Evolutionary conservation across 2,888 invertebrate genomes (phyloP).

Genomic region (Epistrophella euchroma): DNA sequence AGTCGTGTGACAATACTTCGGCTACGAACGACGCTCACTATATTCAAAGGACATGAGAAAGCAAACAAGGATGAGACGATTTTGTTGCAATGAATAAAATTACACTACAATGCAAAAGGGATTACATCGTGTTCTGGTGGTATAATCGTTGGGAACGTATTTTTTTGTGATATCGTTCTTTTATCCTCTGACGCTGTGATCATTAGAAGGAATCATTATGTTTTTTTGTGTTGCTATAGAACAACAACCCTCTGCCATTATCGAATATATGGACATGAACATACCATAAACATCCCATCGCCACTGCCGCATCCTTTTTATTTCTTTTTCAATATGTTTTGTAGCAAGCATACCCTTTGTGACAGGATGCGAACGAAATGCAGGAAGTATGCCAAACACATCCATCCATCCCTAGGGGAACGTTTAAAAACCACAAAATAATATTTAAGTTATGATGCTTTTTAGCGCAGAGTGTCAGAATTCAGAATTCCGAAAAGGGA

Average conservation of each 20-base stretch:
- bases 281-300: constrained; percentile 64
- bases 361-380: constrained; percentile 38
- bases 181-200: constrained; percentile 44
- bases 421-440: constrained; percentile 71
- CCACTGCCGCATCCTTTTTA: constrained; percentile 67
- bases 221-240: neutral
- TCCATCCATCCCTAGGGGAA: constrained; percentile 54
- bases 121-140: constrained; percentile 67
- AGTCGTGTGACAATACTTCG: constrained; percentile 70
- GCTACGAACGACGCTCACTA: constrained; percentile 40
- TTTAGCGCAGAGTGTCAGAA: constrained; percentile 34
- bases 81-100: constrained; percentile 73
- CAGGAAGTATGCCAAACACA: constrained; percentile 38
- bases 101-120: constrained; percentile 45
- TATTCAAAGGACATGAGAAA: constrained; percentile 56
- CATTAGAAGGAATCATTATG: constrained; percentile 30
- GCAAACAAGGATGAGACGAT: constrained; percentile 64
- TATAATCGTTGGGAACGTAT: constrained; percentile 58
- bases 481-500: constrained; percentile 25
- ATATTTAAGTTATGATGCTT: constrained; percentile 63
- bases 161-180: constrained; percentile 20
- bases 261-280: constrained; percentile 62
- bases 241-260: constrained; percentile 57
- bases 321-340: constrained; percentile 64
- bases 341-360: constrained; percentile 44